These are phyloP conservation scores for Pyrocoelia pectoralis DNA, from an alignment of 2,888 invertebrate species.

Conservation along the genomic window DNA sequence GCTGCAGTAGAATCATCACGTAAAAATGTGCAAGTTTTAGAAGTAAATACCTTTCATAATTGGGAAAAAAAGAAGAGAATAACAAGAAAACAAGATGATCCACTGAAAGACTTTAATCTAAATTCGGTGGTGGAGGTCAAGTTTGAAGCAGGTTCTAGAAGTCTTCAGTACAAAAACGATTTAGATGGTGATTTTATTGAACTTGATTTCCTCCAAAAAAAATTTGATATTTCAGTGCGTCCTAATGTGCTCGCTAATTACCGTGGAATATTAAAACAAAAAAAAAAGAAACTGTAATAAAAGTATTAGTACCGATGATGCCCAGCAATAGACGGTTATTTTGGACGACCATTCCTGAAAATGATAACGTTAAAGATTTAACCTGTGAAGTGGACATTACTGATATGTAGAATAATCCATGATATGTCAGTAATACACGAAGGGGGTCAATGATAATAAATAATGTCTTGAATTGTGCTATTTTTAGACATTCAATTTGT, in stretches of 20 bases:
- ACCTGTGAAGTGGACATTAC: no score
- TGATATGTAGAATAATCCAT: no score
- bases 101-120: neutral
- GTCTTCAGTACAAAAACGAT: neutral
- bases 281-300: neutral
- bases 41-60: neutral
- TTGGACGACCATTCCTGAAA: neutral
- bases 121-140: neutral
- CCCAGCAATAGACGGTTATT: neutral
- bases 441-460: no score
- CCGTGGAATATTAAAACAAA: neutral
- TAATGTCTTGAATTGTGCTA: no score
- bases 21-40: neutral
- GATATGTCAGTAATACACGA: no score
- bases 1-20: neutral
- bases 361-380: neutral
- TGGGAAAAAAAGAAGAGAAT: constrained; percentile 1
- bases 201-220: neutral
- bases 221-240: neutral
- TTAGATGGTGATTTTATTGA: neutral
- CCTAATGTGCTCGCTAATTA: neutral
- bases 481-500: no score
- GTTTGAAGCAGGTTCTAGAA: neutral
- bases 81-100: neutral
- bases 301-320: neutral